These are phyloP conservation scores for Anas platyrhynchos DNA, from an alignment of 2,113 vertebrate species.

Conservation along the genomic window DNA sequence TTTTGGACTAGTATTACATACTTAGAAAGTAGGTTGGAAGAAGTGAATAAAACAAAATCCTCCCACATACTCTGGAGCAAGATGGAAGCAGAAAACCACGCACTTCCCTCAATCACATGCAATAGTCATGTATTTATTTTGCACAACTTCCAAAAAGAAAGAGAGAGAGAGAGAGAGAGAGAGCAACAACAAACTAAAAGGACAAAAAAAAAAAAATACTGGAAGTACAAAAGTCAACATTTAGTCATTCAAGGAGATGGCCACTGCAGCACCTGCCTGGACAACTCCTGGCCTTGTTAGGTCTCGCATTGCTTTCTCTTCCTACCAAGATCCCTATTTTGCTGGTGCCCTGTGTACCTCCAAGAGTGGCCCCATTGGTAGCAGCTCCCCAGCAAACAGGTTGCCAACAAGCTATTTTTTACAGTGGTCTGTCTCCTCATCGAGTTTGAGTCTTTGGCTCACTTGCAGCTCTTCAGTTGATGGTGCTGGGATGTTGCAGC, in stretches of 20 bases:
- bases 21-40: not conserved
- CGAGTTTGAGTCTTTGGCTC: not conserved
- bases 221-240: not conserved
- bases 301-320: not conserved
- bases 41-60: not conserved
- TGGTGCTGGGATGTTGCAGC: not conserved
- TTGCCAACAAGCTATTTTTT: not conserved
- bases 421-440: fast-evolving
- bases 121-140: not conserved
- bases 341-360: not conserved
- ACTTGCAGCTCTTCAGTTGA: not conserved
- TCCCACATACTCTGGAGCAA: not conserved
- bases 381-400: not conserved
- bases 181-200: too few relatives aligned
- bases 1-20: not conserved
- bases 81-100: not conserved
- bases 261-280: fast-evolving
- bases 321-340: not conserved
- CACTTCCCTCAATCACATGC: not conserved
- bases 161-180: too few relatives aligned
- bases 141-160: not conserved
- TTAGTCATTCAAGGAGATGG: not conserved
- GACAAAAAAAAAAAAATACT: too few relatives aligned
- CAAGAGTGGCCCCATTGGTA: fast-evolving
- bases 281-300: not conserved